Base-by-base conservation (phyloP, 2,797 vertebrate genomes). In the Melanogrammus aeglefinus region DNA sequence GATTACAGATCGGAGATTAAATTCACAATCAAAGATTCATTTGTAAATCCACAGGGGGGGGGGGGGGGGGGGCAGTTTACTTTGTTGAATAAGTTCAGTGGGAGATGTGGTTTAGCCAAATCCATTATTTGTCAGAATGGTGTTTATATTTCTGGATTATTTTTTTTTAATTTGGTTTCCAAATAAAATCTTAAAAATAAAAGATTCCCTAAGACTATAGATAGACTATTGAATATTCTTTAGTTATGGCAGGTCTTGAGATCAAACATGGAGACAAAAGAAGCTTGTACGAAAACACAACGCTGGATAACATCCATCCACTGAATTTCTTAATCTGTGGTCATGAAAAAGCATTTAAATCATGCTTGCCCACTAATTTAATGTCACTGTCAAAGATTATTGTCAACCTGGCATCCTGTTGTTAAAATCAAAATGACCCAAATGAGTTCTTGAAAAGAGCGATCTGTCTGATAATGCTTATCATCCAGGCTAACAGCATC, bases 341-440 rank as follows among this genome's bases (percentile, higher is more conserved):
- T 63, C n/a, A 63, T n/a, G 41, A 44, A n/a, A n/a, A 63, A 86
- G 81, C 57, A 63, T 63, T 63, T 63, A n/a, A 63, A 63, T 63
- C 57, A 24, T 63, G 57, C 24, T 63, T 63, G 57, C n/a, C n/a
- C 8, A 63, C 8, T n/a, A 63, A 63, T 63, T 63, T 21, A 63
- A 63, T 63, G 57, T 24, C 57, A 63, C 21, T 63, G 57, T n/a
- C 57, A 63, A n/a, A 24, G 57, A 63, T 63, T 63, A 63, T n/a
- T 63, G 57, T 24, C 2, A 69, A 63, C 8, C 24, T 39, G 75
- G 38, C 39, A 76, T 63, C 57, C n/a, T 36, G 66, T 24, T 38
- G 35, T 63, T 38, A 24, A 76, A 69, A 76, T 63, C 24, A 76
- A 69, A 76, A 33, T 63, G 57, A 63, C 57, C 57, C 7, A 63